Conservation (phyloP, 1,140 invertebrate species). For the Ceratitis capitata region DNA sequence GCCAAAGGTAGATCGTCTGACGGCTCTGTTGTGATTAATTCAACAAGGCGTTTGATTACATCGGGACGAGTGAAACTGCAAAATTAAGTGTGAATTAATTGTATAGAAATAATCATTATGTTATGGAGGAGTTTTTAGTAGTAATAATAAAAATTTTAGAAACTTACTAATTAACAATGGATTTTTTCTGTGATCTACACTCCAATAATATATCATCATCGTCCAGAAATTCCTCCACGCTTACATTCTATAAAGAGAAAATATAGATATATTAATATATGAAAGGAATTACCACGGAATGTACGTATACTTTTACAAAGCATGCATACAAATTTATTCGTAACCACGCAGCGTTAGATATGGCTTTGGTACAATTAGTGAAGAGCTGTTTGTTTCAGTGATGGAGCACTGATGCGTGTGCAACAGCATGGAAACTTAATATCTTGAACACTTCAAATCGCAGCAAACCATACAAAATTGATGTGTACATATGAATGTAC, state of each 20-base stretch:
- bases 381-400: slow-evolving; percentile 15
- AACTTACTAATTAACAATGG: slow-evolving; percentile 92
- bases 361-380: background rate
- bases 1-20: slow-evolving; percentile 78
- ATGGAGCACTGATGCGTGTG: background rate
- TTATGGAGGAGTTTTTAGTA: background rate
- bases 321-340: background rate
- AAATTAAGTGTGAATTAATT: background rate
- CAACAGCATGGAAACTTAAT: slow-evolving; percentile 18
- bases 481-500: background rate
- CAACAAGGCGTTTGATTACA: slow-evolving; percentile 86
- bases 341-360: background rate
- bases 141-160: background rate
- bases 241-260: slow-evolving; percentile 80
- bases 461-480: background rate
- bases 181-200: slow-evolving; percentile 92
- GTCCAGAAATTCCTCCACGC: slow-evolving; percentile 88
- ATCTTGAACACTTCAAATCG: background rate
- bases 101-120: background rate
- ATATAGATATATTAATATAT: slow-evolving; percentile 38
- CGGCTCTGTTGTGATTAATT: slow-evolving; percentile 87
- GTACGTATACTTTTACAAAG: background rate
- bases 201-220: slow-evolving; percentile 95
- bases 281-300: background rate
- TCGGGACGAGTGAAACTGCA: slow-evolving; percentile 83